Percentiles rank a stretch among this genome's conserved stretches.
Evolutionary conservation across 2,888 invertebrate species (phyloP).

Genomic region (Gryllus longicercus): DNA sequence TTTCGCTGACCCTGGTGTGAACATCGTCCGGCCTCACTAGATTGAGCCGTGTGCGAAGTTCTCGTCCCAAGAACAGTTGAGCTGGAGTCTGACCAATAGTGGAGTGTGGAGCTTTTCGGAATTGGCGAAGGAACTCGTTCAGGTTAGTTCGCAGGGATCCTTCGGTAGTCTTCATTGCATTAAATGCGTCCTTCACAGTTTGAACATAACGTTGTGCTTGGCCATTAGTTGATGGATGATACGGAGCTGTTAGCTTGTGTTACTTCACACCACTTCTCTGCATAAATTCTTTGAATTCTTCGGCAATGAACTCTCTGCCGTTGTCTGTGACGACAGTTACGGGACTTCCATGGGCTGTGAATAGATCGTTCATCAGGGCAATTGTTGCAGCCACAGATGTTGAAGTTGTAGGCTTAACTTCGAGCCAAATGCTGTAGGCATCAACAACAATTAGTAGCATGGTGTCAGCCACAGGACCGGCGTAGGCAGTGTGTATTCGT

Average conservation of each 20-base stretch:
- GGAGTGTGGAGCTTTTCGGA: no score
- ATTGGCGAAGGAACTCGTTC: background rate
- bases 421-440: background rate
- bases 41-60: no score
- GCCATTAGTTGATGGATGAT: no score
- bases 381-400: background rate
- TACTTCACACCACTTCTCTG: no score
- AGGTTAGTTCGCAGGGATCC: background rate
- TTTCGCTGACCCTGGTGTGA: no score
- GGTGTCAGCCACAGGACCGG: background rate
- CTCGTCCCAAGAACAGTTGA: no score
- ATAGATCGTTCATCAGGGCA: background rate
- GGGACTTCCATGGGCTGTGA: background rate
- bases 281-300: background rate
- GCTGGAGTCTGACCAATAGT: no score
- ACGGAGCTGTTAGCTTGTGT: no score
- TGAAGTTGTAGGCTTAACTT: background rate
- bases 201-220: no score
- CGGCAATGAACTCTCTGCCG: background rate
- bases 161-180: background rate
- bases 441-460: background rate
- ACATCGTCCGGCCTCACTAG: no score
- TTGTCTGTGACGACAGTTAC: background rate
- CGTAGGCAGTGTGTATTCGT: background rate
- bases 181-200: background rate